Evolutionary conservation across 2,113 vertebrate species (phyloP), one percentile per base, ranked within the genome.

Genomic region (Notarius quadriscutis): DNA sequence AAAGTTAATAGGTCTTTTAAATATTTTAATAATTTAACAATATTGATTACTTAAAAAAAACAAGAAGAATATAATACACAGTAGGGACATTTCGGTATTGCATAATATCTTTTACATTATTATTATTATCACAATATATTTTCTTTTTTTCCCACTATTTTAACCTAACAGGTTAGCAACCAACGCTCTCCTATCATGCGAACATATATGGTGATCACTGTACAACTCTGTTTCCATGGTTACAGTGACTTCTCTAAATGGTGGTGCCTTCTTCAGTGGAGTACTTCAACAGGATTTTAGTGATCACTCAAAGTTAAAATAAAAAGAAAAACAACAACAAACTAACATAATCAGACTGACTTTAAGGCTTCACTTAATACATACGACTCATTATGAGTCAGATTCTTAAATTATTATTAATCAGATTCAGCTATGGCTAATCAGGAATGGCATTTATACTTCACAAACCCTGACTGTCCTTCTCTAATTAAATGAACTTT

Each of bases 361-460:
- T 41, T 30, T 41, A 41, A 2, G 17, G 6, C 34, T 18, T 48
- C 34, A 41, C 6, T 48, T 72, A 41, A 34, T 72, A 41, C 69
- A 18, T 30, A 20, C 18, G 22, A 20, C 7, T 48, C 71, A 25
- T 34, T 18, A 48, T 48, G 41, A 50, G 20, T 20, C 15, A 0
- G 34, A 72, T 20, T 22, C 7, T 22, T 0, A 11, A 27, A n/a
- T 78, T n/a, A 17, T 79, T 79, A 55, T 79, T 9, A 79, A 79
- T 79, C 14, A 57, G 51, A 78, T 55, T 55, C 14, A 7, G 51
- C 51, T 53, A 8, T 12, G 7, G 51, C 75, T 78, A 78, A 78
- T 78, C 75, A 78, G 50, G 77, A 30, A 17, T 79, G 51, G 57
- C 77, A 79, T 79, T 79, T 79, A 30, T 20, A 27, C 51, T 57